Percentiles rank a stretch among this genome's conserved stretches.
phyloP scores from a whole-genome alignment of 2,797 vertebrate genomes.

The Uromys caudimaculatus region DNA sequence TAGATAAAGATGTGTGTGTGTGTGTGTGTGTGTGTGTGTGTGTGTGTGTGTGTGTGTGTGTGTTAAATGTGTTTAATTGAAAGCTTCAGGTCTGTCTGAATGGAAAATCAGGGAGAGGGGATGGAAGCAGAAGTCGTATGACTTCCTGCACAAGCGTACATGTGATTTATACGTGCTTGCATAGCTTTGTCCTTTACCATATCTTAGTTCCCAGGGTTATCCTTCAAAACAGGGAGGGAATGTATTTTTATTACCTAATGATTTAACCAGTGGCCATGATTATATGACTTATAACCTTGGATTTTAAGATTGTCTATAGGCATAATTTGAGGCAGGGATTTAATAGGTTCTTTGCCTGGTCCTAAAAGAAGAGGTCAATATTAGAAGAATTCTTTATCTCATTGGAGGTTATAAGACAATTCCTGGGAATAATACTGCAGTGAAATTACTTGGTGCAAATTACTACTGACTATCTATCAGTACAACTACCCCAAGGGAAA shows the following conservation, averaged over 20 bases:
- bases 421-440: slow-evolving; percentile 14
- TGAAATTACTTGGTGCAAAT: slow-evolving; percentile 52
- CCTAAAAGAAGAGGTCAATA: slow-evolving; percentile 54
- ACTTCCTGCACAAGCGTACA: slow-evolving; percentile 1
- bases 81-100: neutral
- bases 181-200: slow-evolving; percentile 65
- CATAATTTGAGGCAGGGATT: slow-evolving; percentile 68
- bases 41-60: neutral
- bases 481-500: neutral
- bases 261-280: slow-evolving; percentile 73
- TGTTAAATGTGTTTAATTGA: neutral
- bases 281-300: slow-evolving; percentile 74
- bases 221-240: slow-evolving; percentile 70
- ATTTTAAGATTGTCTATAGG: slow-evolving; percentile 69
- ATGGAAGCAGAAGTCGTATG: neutral
- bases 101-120: neutral
- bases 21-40: neutral
- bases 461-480: slow-evolving; percentile 4
- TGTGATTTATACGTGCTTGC: slow-evolving; percentile 65
- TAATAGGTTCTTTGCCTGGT: slow-evolving; percentile 56
- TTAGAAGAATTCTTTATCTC: slow-evolving; percentile 50
- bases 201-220: slow-evolving; percentile 59
- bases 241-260: slow-evolving; percentile 71
- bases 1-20: neutral
- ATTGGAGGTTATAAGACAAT: slow-evolving; percentile 59